Base-by-base conservation (phyloP, 1,140 invertebrate species). In the Neodiprion fabricii region DNA sequence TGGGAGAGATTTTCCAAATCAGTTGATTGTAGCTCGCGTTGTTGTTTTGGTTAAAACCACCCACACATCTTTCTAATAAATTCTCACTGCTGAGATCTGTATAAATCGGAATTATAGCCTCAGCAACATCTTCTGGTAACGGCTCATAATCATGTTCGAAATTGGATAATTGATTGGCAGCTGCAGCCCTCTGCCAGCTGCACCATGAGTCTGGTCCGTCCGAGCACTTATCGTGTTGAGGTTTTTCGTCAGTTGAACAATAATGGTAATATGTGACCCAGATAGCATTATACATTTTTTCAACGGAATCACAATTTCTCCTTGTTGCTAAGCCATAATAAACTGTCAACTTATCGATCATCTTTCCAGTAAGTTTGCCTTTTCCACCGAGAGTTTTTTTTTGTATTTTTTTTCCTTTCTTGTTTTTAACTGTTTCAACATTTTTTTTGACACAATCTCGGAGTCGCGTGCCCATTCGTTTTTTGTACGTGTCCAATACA, bases 211-310 rank as follows among this genome's bases (percentile, higher is more conserved):
- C 79, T 67, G 21, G 72, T 66, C 77, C 77, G 69, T 50, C 48
- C 72, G 81, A 78, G 72, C 82, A 83, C 68, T 79, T 75, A 28
- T 71, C 50, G 73, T 83, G 80, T 68, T 77, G 70, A n/a, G 80
- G 81, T 61, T 82, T 75, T 73, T 81, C 75, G 70, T 83, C 78
- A 65, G 83, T 81, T 23, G 79, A 85, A 61, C 61, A 75, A 28
- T 79, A 75, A 71, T 84, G 82, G 76, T 79, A 80, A 71, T 69
- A 82, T 53, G 78, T 80, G 49, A 79, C 79, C 81, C 77, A 80
- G 14, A 83, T 77, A 65, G 80, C 82, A 48, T 80, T 76, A 61
- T 74, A 77, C 81, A 82, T 84, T 40, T 83, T 72, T 76, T 83
- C 78, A 66, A 78, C 70, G 73, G 75, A 79, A 74, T 80, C 76